These are phyloP conservation scores for Chrysomela aeneicollis DNA, from an alignment of 2,888 invertebrate species.

Conservation along the genomic window DNA sequence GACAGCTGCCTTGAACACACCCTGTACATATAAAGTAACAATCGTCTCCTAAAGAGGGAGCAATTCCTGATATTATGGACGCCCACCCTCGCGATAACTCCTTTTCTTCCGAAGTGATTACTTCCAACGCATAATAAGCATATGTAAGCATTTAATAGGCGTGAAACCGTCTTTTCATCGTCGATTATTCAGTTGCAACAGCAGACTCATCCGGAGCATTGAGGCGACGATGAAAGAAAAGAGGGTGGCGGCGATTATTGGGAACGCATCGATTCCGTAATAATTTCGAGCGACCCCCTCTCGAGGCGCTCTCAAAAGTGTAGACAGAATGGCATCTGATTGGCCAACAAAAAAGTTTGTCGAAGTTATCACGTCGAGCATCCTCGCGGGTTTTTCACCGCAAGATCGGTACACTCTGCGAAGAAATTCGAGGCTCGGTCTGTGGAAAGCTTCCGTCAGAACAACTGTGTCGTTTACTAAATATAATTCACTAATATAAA, in stretches of 20 bases:
- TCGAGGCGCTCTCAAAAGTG: constrained; percentile 56
- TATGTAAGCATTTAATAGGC: constrained; percentile 22
- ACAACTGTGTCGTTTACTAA: too few relatives aligned
- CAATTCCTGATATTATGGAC: constrained; percentile 1
- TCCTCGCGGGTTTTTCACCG: constrained; percentile 44
- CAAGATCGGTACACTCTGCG: constrained; percentile 42
- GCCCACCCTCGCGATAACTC: background rate
- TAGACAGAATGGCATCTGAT: constrained; percentile 62
- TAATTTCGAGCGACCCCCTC: constrained; percentile 46
- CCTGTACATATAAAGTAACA: too few relatives aligned
- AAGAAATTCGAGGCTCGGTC: constrained; percentile 27
- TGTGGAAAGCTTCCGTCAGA: too few relatives aligned
- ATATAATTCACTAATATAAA: too few relatives aligned
- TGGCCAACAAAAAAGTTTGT: constrained; percentile 62
- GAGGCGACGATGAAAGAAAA: constrained; percentile 42
- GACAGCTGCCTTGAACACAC: too few relatives aligned
- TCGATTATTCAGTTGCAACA: constrained; percentile 21
- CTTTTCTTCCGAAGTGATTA: background rate
- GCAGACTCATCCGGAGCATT: constrained; percentile 32
- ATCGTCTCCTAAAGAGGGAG: too few relatives aligned
- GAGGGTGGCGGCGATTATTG: constrained; percentile 41
- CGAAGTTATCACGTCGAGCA: constrained; percentile 57
- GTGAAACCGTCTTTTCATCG: constrained; percentile 14
- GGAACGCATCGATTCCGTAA: constrained; percentile 52
- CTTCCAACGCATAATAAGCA: constrained; percentile 11